Conservation (phyloP, 2,113 vertebrate species). For the Trichomycterus rosablanca region DNA sequence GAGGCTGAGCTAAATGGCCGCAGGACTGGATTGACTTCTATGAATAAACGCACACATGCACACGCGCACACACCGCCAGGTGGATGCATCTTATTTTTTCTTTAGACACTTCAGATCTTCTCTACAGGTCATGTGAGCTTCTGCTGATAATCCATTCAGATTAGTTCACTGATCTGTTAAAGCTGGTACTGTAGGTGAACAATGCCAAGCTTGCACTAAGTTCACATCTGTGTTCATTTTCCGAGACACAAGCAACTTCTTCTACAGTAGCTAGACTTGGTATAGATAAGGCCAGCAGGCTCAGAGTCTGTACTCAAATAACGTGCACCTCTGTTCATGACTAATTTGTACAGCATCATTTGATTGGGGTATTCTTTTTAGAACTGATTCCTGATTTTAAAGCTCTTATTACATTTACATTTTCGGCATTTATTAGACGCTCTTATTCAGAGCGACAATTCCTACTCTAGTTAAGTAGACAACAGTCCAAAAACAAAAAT, state of each 20-base stretch:
- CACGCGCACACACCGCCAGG: constrained; percentile 22
- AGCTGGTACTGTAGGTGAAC: neutral
- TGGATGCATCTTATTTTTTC: constrained; percentile 36
- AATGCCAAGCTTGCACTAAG: neutral
- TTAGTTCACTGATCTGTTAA: constrained; percentile 9
- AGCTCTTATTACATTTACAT: too few species aligned
- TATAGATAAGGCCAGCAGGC: too few species aligned
- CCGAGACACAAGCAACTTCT: neutral
- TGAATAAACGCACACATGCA: constrained; percentile 39
- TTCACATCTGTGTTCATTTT: neutral
- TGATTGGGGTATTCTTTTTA: too few species aligned
- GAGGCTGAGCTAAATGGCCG: constrained; percentile 51
- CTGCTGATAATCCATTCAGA: constrained; percentile 10
- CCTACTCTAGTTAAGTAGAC: too few species aligned
- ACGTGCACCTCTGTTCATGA: too few species aligned
- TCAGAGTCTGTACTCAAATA: too few species aligned
- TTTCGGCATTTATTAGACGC: too few species aligned
- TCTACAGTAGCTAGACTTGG: too few species aligned
- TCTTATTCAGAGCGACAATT: too few species aligned
- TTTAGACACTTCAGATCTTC: constrained; percentile 11
- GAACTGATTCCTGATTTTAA: too few species aligned
- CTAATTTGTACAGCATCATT: too few species aligned
- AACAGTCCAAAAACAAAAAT: too few species aligned
- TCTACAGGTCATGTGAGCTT: constrained; percentile 1
- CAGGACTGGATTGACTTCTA: constrained; percentile 48